Conservation (phyloP, 2,888 invertebrate species). For the Dryobota labecula region DNA sequence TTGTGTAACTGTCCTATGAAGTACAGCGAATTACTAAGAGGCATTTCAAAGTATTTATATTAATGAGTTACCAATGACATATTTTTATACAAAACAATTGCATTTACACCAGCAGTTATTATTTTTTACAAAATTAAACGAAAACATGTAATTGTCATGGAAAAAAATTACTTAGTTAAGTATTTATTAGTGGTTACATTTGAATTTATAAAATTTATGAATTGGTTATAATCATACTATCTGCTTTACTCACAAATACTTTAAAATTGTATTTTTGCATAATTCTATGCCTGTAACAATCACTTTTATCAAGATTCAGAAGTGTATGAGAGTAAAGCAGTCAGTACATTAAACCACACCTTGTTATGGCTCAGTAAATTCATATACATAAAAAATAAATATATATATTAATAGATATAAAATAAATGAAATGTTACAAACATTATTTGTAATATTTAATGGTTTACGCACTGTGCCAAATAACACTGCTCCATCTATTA, state of each 20-base stretch:
- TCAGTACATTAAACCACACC: conserved; percentile 41
- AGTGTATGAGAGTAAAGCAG: conserved; percentile 47
- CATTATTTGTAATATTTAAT: conserved; percentile 58
- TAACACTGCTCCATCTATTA: conserved; percentile 63
- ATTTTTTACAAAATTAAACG: conserved; percentile 54
- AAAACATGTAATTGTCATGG: conserved; percentile 41
- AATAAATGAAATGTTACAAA: conserved; percentile 55
- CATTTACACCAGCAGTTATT: conserved; percentile 64
- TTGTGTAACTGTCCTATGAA: conserved; percentile 59
- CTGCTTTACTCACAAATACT: conserved; percentile 53
- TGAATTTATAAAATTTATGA: conserved; percentile 64
- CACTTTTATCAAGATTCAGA: neutral
- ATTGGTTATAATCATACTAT: conserved; percentile 59
- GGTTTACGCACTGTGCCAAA: conserved; percentile 75
- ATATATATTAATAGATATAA: conserved; percentile 36
- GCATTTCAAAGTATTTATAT: conserved; percentile 66
- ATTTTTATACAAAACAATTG: conserved; percentile 66
- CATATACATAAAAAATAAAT: conserved; percentile 13
- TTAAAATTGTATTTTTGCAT: neutral
- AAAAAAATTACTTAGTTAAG: conserved; percentile 52
- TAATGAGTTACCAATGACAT: conserved; percentile 73
- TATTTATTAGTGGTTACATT: conserved; percentile 64
- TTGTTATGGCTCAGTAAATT: conserved; percentile 62
- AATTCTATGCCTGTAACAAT: conserved; percentile 7
- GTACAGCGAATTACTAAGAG: conserved; percentile 60